Evolutionary conservation across 2,113 vertebrate species (phyloP), one percentile per base, ranked within the genome.

Genomic region (Hipposideros armiger): DNA sequence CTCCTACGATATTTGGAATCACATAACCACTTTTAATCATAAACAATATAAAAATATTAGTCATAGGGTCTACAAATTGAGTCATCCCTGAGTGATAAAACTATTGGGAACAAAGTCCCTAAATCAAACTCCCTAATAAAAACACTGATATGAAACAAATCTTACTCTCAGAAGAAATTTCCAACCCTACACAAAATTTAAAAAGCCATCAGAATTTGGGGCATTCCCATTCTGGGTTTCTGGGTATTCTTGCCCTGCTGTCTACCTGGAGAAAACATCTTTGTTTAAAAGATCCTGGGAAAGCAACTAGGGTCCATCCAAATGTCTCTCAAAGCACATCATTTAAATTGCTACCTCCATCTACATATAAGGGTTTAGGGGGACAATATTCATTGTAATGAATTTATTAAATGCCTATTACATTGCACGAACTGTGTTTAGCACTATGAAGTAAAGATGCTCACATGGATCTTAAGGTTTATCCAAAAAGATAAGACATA

Each of bases 71-170:
- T 74, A 32, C 17, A 91, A 45, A 4, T 11, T 36, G 1, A 96
- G 28, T 93, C 36, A 77, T 64, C 67, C n/a, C 47, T 94, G 42
- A 72, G 32, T 86, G 54, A 90, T 28, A 52, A 78, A 74, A 83
- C 26, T n/a, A 90, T 19, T 70, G 70, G 20, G 1, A 95, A 56
- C 3, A 52, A 91, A 94, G 42, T 45, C 32, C 7, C 40, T 81
- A 85, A 70, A 93, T 52, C 20, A 74, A 93, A 86, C 3, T 3
- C 28, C 9, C 26, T 64, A 64, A 11, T n/a, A 64, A 95, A 89
- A 82, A 91, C 50, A 74, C 14, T 28, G 42, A 56, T 30, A 85
- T 16, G 16, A 96, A 90, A 88, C 60, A 82, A 91, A 87, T 88
- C 78, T 22, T 88, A 67, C 4, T 52, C 28, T 78, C 30, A 64